Evolutionary conservation across 2,888 invertebrate species (phyloP), one percentile per base, ranked within the genome.

Genomic region (Cylindroiulus punctatus): DNA sequence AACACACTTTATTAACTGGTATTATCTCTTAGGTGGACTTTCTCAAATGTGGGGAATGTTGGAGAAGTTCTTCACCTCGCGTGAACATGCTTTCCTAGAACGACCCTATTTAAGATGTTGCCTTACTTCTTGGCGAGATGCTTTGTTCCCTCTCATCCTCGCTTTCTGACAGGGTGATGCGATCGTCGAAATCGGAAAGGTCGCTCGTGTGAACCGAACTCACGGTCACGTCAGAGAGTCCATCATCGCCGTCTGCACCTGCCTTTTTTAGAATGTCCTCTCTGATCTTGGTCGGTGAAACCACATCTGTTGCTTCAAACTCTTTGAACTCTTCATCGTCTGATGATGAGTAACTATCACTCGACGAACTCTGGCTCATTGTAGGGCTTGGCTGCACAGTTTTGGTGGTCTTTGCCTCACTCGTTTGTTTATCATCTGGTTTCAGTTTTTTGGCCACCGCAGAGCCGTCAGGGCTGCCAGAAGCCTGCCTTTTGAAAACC

Each of bases 141-240:
- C 52, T 84, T 42, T 86, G 52, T 26, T 10, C 65, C 19, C 81
- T 90, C 19, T 90, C 91, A 86, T 90, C 90, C 19, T 91, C 91
- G 88, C 90, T 90, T 10, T 89, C 88, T 17, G 88, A 88, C 22
- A 89, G 86, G 52, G 88, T 88, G 42, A 89, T 88, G 47, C 88
- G 89, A 52, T 90, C 91, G 85, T 90, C 90, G 88, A 90, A 91
- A 76, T 90, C 90, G 0, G 91, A 91, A 85, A 91, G 88, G 88
- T 91, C 91, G 88, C 91, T 91, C 14, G 91, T 91, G 88, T 91
- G 91, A 5, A 91, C 90, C 14, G 91, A 91, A 87, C 91, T 91
- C 47, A 91, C 89, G 4, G 90, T 90, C 17, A 90, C 88, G 85
- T 90, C 90, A 10, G 90, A 90, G 86, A 89, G 32, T 4, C 47